Percentiles rank a stretch among this genome's conserved stretches.
Conservation (phyloP, 2,797 vertebrate genomes). For the Phataginus tetradactyla region DNA sequence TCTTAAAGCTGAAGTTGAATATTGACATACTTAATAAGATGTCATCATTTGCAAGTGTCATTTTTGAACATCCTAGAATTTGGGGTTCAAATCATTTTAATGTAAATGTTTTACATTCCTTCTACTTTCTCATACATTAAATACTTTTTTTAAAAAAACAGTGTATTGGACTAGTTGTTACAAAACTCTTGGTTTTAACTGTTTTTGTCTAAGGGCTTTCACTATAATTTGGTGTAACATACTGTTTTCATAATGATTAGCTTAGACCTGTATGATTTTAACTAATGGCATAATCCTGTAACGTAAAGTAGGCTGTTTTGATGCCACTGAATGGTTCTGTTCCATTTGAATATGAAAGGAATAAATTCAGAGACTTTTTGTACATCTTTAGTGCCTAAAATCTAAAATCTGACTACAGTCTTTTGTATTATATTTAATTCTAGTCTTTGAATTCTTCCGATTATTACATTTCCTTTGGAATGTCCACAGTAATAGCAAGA, state of each 20-base stretch:
- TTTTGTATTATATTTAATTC: slow-evolving; percentile 1
- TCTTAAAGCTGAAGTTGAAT: background rate
- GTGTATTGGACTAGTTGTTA: background rate
- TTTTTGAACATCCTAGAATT: slow-evolving; percentile 19
- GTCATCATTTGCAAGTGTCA: background rate
- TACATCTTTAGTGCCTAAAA: background rate
- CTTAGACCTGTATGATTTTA: background rate
- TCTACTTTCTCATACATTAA: slow-evolving; percentile 17
- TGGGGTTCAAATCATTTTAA: slow-evolving; percentile 11
- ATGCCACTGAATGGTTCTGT: background rate
- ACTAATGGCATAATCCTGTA: background rate
- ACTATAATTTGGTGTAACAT: background rate
- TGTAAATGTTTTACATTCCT: slow-evolving; percentile 26
- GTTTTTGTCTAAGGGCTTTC: slow-evolving; percentile 7
- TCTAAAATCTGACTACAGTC: background rate
- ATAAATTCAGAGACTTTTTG: background rate
- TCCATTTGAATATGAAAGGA: slow-evolving; percentile 47
- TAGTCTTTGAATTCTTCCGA: slow-evolving; percentile 5
- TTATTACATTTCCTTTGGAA: background rate
- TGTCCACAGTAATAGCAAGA: background rate
- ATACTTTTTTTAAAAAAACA: background rate
- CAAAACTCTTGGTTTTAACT: slow-evolving; percentile 5
- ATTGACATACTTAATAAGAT: background rate
- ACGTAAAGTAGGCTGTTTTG: slow-evolving; percentile 21
- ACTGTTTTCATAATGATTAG: background rate